Base-by-base conservation (phyloP, 2,113 vertebrate species). In the Peromyscus polionotus region DNA sequence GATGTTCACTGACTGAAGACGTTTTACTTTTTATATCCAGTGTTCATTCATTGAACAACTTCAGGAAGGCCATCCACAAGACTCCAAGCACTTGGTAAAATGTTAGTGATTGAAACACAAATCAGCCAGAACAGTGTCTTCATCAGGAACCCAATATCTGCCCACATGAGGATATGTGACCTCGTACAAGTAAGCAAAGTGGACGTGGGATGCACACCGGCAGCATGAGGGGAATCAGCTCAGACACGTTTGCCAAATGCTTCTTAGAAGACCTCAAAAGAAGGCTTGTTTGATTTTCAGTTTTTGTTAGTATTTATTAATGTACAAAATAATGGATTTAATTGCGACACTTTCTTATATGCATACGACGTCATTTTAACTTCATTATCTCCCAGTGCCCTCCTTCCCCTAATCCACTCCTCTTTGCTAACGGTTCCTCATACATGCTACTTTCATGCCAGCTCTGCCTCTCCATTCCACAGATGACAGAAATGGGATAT, bases 31-130 rank as follows among this genome's bases (percentile, higher is more conserved):
- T 86, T 59, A 24, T 61, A 88, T 70, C 6, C 86, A 88, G 20
- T 63, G 36, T 57, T 33, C 51, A 81, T 39, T 86, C 7, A 73
- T 31, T 48, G 57, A 65, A 86, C 39, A 81, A 17, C 20, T 39
- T 36, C 13, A 36, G 61, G 42, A 3, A 24, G 1, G 20, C 20
- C n/a, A 36, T n/a, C 26, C 51, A 85, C 24, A 73, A 33, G 24
- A 51, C 42, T 26, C 36, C 51, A 68, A 39, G 42, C 13, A n/a
- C 0, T 61, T 10, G 7, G 51, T 19, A 90, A 51, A 87, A 45
- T 17, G 31, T 92, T n/a, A 96, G 57, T 39, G 36, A 45, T 0
- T 39, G 48, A n/a, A 94, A 85, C 93, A n/a, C 36, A 94, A 57
- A 36, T 61, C 20, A 72, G 13, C 51, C 59, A 54, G 14, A 75